Conservation (phyloP, 2,888 invertebrate genomes). For the Spicauda simplicius region DNA sequence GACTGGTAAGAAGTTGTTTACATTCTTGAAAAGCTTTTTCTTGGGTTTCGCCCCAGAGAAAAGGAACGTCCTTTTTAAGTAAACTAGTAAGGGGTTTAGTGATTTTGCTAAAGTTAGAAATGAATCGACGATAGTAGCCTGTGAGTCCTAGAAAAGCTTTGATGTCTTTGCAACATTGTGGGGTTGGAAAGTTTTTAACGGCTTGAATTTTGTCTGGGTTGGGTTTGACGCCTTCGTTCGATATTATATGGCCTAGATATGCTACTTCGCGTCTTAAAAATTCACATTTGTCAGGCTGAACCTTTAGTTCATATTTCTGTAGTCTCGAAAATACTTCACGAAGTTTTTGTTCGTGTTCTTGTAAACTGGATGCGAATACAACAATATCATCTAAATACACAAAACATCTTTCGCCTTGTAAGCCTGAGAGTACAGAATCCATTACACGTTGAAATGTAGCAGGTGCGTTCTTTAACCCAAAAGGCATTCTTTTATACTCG, state of each 20-base stretch:
- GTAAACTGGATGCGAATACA: constrained; percentile 40
- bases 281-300: no score
- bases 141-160: no score
- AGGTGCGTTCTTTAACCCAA: no score
- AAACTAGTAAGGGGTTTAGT: constrained; percentile 47
- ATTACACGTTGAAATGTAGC: no score
- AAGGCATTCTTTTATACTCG: no score
- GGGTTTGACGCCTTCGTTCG: constrained; percentile 44
- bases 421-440: no score
- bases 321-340: constrained; percentile 46
- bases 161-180: no score
- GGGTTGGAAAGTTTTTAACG: no score
- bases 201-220: constrained; percentile 48
- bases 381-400: constrained; percentile 51
- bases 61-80: constrained; percentile 43
- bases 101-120: constrained; percentile 45
- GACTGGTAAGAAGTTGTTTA: constrained; percentile 48
- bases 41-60: no score
- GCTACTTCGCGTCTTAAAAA: no score
- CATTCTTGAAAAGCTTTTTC: constrained; percentile 47
- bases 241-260: constrained; percentile 42
- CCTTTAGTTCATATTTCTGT: no score
- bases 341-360: constrained; percentile 47
- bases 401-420: constrained; percentile 44
- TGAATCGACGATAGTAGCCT: no score